These are phyloP conservation scores for Seriola quinqueradiata DNA, from an alignment of 2,113 vertebrate genomes.

Conservation along the genomic window DNA sequence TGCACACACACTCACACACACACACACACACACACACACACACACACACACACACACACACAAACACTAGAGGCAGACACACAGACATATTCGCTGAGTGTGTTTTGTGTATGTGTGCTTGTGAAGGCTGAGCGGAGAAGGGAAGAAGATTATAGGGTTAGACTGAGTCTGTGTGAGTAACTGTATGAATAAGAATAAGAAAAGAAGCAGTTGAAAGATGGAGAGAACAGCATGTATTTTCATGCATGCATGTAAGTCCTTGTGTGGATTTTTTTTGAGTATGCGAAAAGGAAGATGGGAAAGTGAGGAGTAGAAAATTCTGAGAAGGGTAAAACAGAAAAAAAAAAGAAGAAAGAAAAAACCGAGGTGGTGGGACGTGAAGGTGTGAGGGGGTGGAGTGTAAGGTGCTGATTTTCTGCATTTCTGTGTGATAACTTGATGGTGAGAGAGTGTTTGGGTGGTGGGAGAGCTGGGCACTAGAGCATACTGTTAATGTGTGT, in stretches of 20 bases:
- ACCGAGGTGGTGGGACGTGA: slow-evolving; percentile 6
- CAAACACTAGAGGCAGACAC: slow-evolving; percentile 26
- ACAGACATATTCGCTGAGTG: slow-evolving; percentile 19
- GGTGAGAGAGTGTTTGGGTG: slow-evolving; percentile 24
- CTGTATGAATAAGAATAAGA: slow-evolving; percentile 72
- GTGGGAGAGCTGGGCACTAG: slow-evolving; percentile 22
- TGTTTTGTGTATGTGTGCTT: slow-evolving; percentile 5
- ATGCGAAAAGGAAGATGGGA: slow-evolving; percentile 13
- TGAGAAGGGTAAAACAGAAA: slow-evolving; percentile 1
- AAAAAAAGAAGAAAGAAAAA: neutral
- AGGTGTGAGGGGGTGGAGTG: slow-evolving; percentile 29
- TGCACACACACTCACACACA: neutral
- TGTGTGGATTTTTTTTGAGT: neutral
- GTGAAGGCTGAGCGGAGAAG: slow-evolving; percentile 43
- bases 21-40: slow-evolving; percentile 11
- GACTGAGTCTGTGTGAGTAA: slow-evolving; percentile 59
- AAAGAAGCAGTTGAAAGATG: slow-evolving; percentile 29
- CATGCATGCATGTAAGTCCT: neutral
- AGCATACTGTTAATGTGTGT: slow-evolving; percentile 15
- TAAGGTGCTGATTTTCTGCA: slow-evolving; percentile 32
- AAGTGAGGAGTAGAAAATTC: slow-evolving; percentile 15
- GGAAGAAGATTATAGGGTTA: slow-evolving; percentile 68
- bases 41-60: neutral
- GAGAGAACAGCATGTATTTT: slow-evolving; percentile 18
- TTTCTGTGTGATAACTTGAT: slow-evolving; percentile 26